These are phyloP conservation scores for Emys orbicularis DNA, from an alignment of 2,797 vertebrate genomes.

Conservation along the genomic window DNA sequence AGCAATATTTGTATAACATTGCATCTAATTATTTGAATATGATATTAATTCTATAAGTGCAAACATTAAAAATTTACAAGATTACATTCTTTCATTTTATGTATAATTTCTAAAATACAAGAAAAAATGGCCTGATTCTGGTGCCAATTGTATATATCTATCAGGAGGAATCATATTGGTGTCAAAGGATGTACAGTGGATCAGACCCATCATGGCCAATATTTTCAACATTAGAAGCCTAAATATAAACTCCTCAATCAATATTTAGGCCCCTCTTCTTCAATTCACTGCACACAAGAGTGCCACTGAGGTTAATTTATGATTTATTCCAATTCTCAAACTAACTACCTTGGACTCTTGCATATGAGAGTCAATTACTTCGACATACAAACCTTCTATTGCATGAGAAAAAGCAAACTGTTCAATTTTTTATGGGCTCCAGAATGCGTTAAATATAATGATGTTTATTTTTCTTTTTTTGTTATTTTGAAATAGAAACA, in stretches of 20 bases:
- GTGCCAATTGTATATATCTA: not conserved
- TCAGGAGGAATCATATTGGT: not conserved
- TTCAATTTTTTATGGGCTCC: not conserved
- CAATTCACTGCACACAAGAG: not conserved
- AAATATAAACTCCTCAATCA: not conserved
- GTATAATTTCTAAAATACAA: not conserved
- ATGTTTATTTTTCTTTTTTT: not conserved
- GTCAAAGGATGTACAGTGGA: not conserved
- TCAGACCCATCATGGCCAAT: not conserved
- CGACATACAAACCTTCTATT: not conserved
- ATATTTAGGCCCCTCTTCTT: not conserved
- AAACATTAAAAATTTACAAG: not conserved
- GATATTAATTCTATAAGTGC: not conserved
- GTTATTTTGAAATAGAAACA: not conserved
- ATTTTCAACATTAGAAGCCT: not conserved
- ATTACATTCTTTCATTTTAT: not conserved
- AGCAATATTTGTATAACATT: not conserved
- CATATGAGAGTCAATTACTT: not conserved
- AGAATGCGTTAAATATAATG: not conserved
- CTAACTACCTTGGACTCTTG: not conserved
- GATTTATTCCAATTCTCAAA: not conserved
- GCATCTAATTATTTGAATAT: not conserved
- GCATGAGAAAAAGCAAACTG: not conserved
- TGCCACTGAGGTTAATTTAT: not conserved
- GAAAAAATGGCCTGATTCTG: not conserved